These are phyloP conservation scores for Rhopilema esculentum DNA, from an alignment of 30 jellyfish, hydroid and myxozoan genomes.

Conservation along the genomic window DNA sequence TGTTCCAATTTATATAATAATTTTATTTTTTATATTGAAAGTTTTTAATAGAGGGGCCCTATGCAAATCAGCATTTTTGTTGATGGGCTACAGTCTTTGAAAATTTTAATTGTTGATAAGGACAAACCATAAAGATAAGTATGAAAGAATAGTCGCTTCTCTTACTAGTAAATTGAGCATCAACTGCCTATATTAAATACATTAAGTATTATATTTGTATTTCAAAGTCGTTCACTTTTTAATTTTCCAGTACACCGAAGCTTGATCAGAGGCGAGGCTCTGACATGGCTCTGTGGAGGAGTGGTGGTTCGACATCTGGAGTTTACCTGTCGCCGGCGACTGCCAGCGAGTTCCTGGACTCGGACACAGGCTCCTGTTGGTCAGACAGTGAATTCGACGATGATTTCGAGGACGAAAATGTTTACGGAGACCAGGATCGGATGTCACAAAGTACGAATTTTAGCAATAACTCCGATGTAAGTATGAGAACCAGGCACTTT, in stretches of 20 bases:
- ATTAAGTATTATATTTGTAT: too few species aligned
- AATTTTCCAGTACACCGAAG: slow-evolving; percentile 2
- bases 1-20: too few species aligned
- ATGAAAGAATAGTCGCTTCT: too few species aligned
- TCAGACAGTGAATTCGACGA: slow-evolving; percentile 88
- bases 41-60: too few species aligned
- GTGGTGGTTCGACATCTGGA: slow-evolving; percentile 33
- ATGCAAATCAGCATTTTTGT: too few species aligned
- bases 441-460: slow-evolving; percentile 8
- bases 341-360: slow-evolving; percentile 33
- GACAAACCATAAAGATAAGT: too few species aligned
- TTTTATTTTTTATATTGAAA: too few species aligned
- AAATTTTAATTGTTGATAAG: too few species aligned
- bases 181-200: too few species aligned
- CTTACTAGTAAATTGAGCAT: too few species aligned
- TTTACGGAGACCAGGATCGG: slow-evolving; percentile 12
- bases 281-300: slow-evolving; percentile 46
- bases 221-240: too few species aligned
- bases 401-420: slow-evolving; percentile 52
- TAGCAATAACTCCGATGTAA: slow-evolving; percentile 50
- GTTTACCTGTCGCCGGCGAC: slow-evolving; percentile 64
- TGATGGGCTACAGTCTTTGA: too few species aligned
- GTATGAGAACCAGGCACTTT: neutral
- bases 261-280: slow-evolving; percentile 42
- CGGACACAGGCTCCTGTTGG: slow-evolving; percentile 63